Conservation (phyloP, 2,113 vertebrate genomes). For the Zosterops hypoxanthus region DNA sequence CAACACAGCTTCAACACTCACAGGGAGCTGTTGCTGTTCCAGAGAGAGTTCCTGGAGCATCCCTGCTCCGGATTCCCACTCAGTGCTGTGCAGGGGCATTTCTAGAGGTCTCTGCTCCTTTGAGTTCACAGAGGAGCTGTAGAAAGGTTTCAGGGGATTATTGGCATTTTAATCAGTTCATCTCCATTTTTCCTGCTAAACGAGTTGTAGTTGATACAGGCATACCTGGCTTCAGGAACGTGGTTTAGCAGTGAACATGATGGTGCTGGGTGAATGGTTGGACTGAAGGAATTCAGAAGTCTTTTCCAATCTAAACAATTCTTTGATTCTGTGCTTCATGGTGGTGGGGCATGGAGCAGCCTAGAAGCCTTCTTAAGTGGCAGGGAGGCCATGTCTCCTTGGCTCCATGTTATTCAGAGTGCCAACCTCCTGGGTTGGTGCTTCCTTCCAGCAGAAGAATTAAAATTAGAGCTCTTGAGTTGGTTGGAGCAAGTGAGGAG, state of each 20-base stretch:
- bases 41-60: not conserved
- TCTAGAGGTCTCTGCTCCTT: not conserved
- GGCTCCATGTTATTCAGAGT: not conserved
- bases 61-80: not conserved
- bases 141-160: not conserved
- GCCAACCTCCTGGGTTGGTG: not conserved
- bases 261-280: not conserved
- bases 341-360: accelerated
- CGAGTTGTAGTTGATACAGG: accelerated
- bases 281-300: not conserved
- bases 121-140: not conserved
- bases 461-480: not conserved
- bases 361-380: not conserved
- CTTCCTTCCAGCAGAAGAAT: not conserved
- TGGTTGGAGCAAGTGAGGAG: not conserved
- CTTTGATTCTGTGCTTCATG: not conserved
- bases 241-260: not conserved
- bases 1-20: not conserved
- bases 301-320: not conserved
- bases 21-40: not conserved
- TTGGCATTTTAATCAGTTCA: not conserved
- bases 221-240: not conserved
- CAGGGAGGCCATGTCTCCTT: not conserved
- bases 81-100: not conserved
- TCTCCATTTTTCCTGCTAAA: not conserved